Evolutionary conservation across 1,140 invertebrate species (phyloP).

Genomic region (Stegodyphus dumicola): DNA sequence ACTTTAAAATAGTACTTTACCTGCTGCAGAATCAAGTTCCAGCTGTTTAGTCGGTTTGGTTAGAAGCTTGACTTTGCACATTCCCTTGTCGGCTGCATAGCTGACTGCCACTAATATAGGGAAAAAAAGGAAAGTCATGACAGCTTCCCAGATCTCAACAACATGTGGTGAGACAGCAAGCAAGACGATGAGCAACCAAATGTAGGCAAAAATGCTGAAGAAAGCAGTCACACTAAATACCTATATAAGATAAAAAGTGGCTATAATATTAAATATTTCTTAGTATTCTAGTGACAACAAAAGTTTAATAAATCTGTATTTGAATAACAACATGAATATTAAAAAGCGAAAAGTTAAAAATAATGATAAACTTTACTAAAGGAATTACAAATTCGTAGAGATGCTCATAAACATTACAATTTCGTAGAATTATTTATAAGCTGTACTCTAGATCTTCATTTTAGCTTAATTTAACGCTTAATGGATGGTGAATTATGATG

Average conservation of each 20-base stretch:
- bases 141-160: constrained; percentile 76
- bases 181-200: constrained; percentile 76
- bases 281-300: too few relatives aligned
- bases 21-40: constrained; percentile 66
- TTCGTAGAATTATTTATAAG: too few relatives aligned
- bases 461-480: too few relatives aligned
- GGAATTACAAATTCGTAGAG: too few relatives aligned
- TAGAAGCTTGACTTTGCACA: constrained; percentile 64
- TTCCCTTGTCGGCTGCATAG: constrained; percentile 73
- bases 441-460: too few relatives aligned
- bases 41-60: constrained; percentile 66
- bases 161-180: constrained; percentile 69
- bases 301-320: too few relatives aligned
- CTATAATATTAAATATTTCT: too few relatives aligned
- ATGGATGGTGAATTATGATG: too few relatives aligned
- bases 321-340: too few relatives aligned
- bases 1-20: not conserved
- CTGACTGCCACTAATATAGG: constrained; percentile 72
- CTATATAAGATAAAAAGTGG: constrained; percentile 57
- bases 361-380: too few relatives aligned
- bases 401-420: too few relatives aligned
- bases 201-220: constrained; percentile 75
- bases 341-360: too few relatives aligned
- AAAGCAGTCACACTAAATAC: constrained; percentile 74
- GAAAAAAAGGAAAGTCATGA: constrained; percentile 75